Evolutionary conservation across 1,140 invertebrate genomes (phyloP), one percentile per base, ranked within the genome.

Genomic region (Zaprionus lachaisei): DNA sequence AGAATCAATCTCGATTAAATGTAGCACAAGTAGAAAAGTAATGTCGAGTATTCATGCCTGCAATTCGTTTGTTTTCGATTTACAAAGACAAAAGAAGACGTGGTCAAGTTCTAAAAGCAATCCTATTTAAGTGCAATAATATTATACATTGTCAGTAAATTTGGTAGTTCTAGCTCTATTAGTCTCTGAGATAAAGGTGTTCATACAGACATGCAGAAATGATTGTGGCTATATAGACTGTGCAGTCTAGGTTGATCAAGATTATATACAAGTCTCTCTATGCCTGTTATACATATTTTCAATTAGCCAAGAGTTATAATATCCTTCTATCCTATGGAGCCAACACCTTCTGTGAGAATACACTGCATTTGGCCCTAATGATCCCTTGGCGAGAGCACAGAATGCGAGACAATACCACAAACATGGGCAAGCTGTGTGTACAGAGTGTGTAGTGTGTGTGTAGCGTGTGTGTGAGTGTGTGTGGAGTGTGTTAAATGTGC

Each of bases 351-450:
- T 9, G 20, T 34, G 28, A 9, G 44, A 9, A 4, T 47, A 47
- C 5, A 22, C 11, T 49, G 47, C 47, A 22, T 49, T 49, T 22
- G 47, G 17, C 47, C 38, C 47, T 51, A 51, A 51, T 51, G 47
- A 51, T 51, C 4, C 47, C 11, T 51, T 51, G 9, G 28, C 6
- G 28, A 37, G 17, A 26, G 44, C 12, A 31, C 44, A 24, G 38
- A 38, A 24, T 15, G 12, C 31, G 0, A 64, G 9, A 69, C 57
- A 54, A 73, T 72, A 58, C 72, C 63, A 62, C 81, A 81, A 80
- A 64, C 67, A 56, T 64, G 71, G 55, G 28, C 34, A 55, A 65
- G 41, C 2, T 54, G 17, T 64, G 14, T 64, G 26, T 24, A 20
- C 58, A 31, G 34, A 22, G 34, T 34, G 26, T 63, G 58, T 20